Base-by-base conservation (phyloP, 2,113 vertebrate species). In the Alectura lathami region DNA sequence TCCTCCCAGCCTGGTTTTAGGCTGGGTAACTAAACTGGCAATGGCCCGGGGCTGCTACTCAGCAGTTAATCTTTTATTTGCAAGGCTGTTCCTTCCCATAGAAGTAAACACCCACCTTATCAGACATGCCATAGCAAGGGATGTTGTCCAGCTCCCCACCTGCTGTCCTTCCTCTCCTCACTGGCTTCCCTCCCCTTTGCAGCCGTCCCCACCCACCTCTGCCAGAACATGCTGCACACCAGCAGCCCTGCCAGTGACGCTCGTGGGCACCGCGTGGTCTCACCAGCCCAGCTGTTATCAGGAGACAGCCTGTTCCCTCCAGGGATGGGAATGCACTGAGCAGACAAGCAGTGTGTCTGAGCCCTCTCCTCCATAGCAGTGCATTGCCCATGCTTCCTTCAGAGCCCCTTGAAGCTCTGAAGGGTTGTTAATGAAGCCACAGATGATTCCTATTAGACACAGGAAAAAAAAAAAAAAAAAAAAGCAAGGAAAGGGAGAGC, bases 21-120 rank as follows among this genome's bases (percentile, higher is more conserved):
- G 7, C 17, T 47, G 43, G 43, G 56, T 57, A 29, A 57, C n/a
- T 94, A 75, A 90, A 88, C 34, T 83, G 84, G 51, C 54, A 77
- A 23, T 51, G 45, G 51, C 56, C 86, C 68, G 36, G 32, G 60
- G 60, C 60, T 83, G 69, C 80, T 80, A 80, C 56, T 70, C 57
- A 79, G 88, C 40, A 72, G 50, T 74, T 96, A 91, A 94, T 95
- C 94, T 95, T 95, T 89, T 95, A 82, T 96, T 97, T 96, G 87
- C 64, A 96, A 91, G 88, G 62, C 73, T 95, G 57, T 88, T 95
- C 84, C 92, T 96, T 94, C 91, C 74, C 53, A 59, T 32, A 88
- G 88, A 91, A 95, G 85, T 86, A 91, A 95, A 94, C 93, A 86
- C 87, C 81, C 78, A 51, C 78, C 70, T 94, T 88, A 93, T 93